These are phyloP conservation scores for Saccostrea cuccullata DNA, from an alignment of 1,140 invertebrate genomes.

Conservation along the genomic window DNA sequence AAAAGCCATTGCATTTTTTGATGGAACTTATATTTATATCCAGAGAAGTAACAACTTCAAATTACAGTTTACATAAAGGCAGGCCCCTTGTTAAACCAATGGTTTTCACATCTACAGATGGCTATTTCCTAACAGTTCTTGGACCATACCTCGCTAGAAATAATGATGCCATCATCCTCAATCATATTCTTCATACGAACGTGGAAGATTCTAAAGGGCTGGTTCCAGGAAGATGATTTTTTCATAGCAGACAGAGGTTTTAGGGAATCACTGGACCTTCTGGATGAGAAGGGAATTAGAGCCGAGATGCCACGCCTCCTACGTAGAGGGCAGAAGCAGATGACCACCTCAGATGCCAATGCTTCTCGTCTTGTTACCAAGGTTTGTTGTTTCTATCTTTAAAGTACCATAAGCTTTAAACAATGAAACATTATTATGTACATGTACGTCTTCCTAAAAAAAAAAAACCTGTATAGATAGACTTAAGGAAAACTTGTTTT, in stretches of 20 bases:
- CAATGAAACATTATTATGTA: neutral
- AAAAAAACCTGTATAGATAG: neutral
- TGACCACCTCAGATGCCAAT: too few species aligned
- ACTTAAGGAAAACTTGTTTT: neutral
- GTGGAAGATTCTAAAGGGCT: neutral
- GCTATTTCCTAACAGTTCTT: constrained; percentile 34
- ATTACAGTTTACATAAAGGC: constrained; percentile 41
- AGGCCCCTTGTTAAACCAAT: constrained; percentile 54
- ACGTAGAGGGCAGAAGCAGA: too few species aligned
- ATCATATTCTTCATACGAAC: constrained; percentile 42
- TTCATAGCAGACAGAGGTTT: neutral
- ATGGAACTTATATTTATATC: constrained; percentile 49
- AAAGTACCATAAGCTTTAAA: neutral
- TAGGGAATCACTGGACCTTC: constrained; percentile 38
- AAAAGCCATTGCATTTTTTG: constrained; percentile 11
- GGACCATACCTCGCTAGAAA: neutral
- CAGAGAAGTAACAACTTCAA: neutral
- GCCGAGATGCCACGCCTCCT: too few species aligned
- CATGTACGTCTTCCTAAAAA: neutral
- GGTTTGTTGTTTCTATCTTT: neutral
- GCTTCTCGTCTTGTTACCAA: too few species aligned
- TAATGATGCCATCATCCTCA: constrained; percentile 46
- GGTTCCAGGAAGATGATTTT: constrained; percentile 40
- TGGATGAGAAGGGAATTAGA: constrained; percentile 39
- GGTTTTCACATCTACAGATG: constrained; percentile 40